phyloP scores from a whole-genome alignment of 2,888 invertebrate species.

The Galeopsomyia nigrocyanea region DNA sequence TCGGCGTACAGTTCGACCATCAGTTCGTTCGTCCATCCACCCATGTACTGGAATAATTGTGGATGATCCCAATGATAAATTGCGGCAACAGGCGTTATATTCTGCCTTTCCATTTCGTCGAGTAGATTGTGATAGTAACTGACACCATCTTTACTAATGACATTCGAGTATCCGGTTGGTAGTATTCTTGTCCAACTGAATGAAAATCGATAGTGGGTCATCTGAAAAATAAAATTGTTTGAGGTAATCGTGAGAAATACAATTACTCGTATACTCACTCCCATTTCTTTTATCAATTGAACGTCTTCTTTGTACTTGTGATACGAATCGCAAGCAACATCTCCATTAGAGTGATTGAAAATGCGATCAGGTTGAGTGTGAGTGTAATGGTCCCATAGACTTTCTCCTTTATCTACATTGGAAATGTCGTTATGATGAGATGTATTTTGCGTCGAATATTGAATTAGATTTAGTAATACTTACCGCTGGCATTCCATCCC shows the following conservation, averaged over 20 bases:
- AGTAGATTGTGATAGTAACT: slow-evolving; percentile 70
- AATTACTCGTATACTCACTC: slow-evolving; percentile 25
- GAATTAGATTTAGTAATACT: too few species aligned
- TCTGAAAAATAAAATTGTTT: slow-evolving; percentile 43
- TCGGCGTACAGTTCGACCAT: slow-evolving; percentile 74
- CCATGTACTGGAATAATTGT: slow-evolving; percentile 72
- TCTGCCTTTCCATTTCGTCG: slow-evolving; percentile 71
- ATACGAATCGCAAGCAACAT: too few species aligned
- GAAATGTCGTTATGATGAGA: too few species aligned
- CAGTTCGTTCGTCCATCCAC: slow-evolving; percentile 76
- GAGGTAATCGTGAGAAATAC: too few species aligned
- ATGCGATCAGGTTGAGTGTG: too few species aligned
- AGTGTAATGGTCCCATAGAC: too few species aligned
- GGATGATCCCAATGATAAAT: slow-evolving; percentile 80
- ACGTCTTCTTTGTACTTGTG: too few species aligned
- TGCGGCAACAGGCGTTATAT: slow-evolving; percentile 75
- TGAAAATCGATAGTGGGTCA: slow-evolving; percentile 68
- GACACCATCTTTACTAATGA: slow-evolving; percentile 67
- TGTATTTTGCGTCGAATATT: too few species aligned
- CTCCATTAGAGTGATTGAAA: too few species aligned
- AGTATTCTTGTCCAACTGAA: slow-evolving; percentile 71
- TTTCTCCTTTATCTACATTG: too few species aligned
- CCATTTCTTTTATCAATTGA: slow-evolving; percentile 43
- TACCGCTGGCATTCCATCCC: too few species aligned
- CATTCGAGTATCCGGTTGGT: slow-evolving; percentile 66